Evolutionary conservation across 2,113 vertebrate genomes (phyloP), one percentile per base, ranked within the genome.

Genomic region (Strigops habroptila): DNA sequence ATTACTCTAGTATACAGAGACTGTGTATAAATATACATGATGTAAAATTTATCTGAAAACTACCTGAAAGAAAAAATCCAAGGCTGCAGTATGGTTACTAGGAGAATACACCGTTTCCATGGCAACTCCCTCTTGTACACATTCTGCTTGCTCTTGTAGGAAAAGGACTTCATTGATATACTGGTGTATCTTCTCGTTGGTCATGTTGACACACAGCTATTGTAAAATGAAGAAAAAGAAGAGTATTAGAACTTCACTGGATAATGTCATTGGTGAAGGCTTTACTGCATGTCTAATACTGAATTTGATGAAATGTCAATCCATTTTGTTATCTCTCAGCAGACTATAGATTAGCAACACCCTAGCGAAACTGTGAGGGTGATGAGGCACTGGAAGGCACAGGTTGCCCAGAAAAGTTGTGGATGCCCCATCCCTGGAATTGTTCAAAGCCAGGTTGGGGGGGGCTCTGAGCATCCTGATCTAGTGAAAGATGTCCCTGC

Each of bases 51-150:
- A 82, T 93, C 70, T 79, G 87, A 83, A 95, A 91, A 88, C 35
- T 98, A 99, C 99, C 99, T 99, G 98, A 96, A 99, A 99, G 97
- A 99, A 99, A 98, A 99, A 99, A 98, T 99, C 98, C 96, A 99
- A 95, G 86, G 98, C 97, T 77, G 97, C 97, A 25, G 98, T 92
- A 88, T 99, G 98, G 98, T 98, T 98, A 96, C 98, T 90, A 90
- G 97, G 98, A 97, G 98, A 98, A 98, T 97, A 96, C 69, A 97
- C 71, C 1, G 98, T 99, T 98, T 99, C 99, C 98, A 99, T 98
- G 98, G 98, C 52, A 97, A 99, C 97, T 81, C 98, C 99, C 96
- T 99, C 99, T 97, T 99, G 99, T 95, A 98, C 97, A 98, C 99
- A 99, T 96, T 99, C 99, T 48, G 98, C 94, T 97, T 99, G 99